Evolutionary conservation across 2,797 vertebrate species (phyloP).

Genomic region (Sebastes alutus): DNA sequence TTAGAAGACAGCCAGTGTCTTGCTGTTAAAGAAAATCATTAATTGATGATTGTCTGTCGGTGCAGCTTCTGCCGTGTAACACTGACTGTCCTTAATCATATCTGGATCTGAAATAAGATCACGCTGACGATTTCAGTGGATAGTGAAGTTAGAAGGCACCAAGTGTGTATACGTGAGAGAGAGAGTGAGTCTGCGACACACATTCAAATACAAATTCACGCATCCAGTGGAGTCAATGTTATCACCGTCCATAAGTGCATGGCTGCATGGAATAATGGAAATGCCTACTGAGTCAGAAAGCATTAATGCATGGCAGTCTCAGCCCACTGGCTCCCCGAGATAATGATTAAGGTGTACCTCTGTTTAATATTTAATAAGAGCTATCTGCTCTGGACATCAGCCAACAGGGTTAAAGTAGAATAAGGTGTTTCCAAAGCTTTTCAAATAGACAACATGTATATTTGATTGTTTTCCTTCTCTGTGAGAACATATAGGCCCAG

Average conservation of each 20-base stretch:
- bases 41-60: conserved; percentile 37
- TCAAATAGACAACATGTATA: conserved; percentile 40
- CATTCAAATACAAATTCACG: not conserved
- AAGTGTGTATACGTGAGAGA: not conserved
- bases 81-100: conserved; percentile 49
- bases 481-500: too few relatives aligned
- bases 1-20: conserved; percentile 46
- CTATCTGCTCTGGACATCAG: conserved; percentile 79
- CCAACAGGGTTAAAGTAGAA: conserved; percentile 69
- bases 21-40: conserved; percentile 50
- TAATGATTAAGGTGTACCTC: conserved; percentile 80
- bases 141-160: not conserved
- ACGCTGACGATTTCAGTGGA: conserved; percentile 34
- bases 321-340: conserved; percentile 67
- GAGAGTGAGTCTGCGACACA: not conserved
- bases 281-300: conserved; percentile 68
- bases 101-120: conserved; percentile 44
- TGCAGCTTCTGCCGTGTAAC: conserved; percentile 16
- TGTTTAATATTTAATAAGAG: conserved; percentile 83
- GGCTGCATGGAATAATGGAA: conserved; percentile 65
- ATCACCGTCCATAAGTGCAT: conserved; percentile 40
- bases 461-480: not conserved
- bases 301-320: conserved; percentile 70
- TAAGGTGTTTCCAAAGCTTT: conserved; percentile 65
- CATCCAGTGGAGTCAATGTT: not conserved